Evolutionary conservation across 2,797 vertebrate species (phyloP).

Genomic region (Anableps anableps): DNA sequence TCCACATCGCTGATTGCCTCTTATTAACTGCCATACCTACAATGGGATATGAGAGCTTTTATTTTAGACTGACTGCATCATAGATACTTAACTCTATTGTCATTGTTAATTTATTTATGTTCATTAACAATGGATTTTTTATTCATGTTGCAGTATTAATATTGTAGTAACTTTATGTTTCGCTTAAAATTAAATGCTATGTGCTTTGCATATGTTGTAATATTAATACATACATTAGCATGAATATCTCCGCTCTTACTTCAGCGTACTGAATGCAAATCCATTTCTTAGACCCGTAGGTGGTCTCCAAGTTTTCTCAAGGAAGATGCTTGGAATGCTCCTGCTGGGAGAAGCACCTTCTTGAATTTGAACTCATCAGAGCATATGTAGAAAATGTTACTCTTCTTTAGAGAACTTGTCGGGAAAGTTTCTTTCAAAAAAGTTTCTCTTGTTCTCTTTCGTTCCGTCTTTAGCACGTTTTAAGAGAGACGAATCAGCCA

Average conservation of each 20-base stretch:
- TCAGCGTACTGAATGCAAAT: conserved; percentile 25
- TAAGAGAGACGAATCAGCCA: conserved; percentile 16
- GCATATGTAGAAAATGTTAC: not conserved
- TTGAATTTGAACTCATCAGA: conserved; percentile 32
- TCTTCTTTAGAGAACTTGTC: not conserved
- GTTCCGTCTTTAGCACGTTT: conserved; percentile 6
- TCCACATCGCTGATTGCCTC: too few species aligned
- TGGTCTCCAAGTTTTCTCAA: conserved; percentile 37
- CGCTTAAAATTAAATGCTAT: not conserved
- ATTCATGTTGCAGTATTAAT: not conserved
- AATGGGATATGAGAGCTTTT: not conserved
- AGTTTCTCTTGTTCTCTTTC: not conserved
- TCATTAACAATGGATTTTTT: not conserved
- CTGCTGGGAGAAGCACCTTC: conserved; percentile 28
- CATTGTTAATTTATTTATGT: not conserved
- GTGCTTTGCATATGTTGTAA: not conserved
- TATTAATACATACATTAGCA: not conserved
- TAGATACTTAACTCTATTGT: not conserved
- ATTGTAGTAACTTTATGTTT: not conserved
- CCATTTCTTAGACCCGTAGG: conserved; percentile 28
- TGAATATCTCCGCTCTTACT: not conserved
- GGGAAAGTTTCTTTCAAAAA: not conserved
- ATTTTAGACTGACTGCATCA: not conserved
- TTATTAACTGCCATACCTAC: not conserved
- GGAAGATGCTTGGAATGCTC: conserved; percentile 29